Evolutionary conservation across 2,113 vertebrate species (phyloP), one percentile per base, ranked within the genome.

Genomic region (Thalassarche chlororhynchos): DNA sequence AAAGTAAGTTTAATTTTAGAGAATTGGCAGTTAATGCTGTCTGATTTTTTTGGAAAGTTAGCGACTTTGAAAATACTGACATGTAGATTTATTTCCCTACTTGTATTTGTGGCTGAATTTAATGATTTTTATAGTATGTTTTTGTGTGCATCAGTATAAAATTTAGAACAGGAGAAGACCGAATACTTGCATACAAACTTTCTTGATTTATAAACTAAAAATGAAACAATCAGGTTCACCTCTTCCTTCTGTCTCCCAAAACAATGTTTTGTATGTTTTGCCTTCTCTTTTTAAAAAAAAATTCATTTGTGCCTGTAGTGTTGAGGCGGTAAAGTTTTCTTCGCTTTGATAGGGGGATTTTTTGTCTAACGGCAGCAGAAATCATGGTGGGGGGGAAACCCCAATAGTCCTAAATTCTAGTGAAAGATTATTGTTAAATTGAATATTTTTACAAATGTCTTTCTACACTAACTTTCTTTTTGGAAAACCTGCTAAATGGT

Each of bases 331-430:
- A 34, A 61, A 55, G 11, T 52, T 74, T 52, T 28, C 9, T 52
- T 74, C 17, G 13, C 31, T 87, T 91, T 1, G 1, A 10, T 16
- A 75, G 12, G 12, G 38, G 8, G 17, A 34, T 82, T 26, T 51
- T 58, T 54, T 68, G 18, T 38, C 11, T 64, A 32, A 68, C 40
- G 21, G 36, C 24, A 78, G 20, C 38, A 44, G 23, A 72, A 62
- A 36, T 71, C 8, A 10, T 9, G 7, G 2, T 38, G 38, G 8
- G 14, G 19, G 6, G 5, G 2, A 5, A 9, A 18, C 5, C 25
- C n/a, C 5, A 60, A 1, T 72, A 54, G 12, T 36, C 36, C 8
- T n/a, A 77, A 72, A 77, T 40, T 57, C 26, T 70, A 36, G 10
- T 38, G 40, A 34, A 69, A 84, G 26, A 24, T 54, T 36, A 40